Conservation (phyloP, 53 echinoderm and acorn worm genomes). For the Luidia sarsii region DNA sequence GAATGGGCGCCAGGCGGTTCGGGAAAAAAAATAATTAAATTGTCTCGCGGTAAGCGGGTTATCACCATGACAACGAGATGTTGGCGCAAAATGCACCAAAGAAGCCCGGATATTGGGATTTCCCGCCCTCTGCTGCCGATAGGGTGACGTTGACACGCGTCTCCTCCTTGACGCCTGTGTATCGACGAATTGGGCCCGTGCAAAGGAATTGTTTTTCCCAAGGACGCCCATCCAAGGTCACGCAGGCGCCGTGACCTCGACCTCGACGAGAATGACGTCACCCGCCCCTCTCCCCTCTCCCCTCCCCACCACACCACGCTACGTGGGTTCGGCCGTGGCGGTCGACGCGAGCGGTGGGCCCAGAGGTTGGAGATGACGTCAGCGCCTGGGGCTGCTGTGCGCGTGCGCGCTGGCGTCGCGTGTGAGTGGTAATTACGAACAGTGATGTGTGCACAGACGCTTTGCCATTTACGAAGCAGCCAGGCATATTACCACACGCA, state of each 20-base stretch:
- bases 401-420: neutral
- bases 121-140: constrained; percentile 23
- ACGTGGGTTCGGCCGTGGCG: too few species aligned
- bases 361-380: neutral
- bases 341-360: neutral
- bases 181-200: constrained; percentile 50
- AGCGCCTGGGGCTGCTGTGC: neutral
- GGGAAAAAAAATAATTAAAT: constrained; percentile 32
- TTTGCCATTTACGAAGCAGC: too few species aligned
- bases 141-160: constrained; percentile 5
- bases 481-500: neutral
- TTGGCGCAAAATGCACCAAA: constrained; percentile 4
- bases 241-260: constrained; percentile 48
- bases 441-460: neutral
- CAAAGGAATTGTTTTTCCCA: constrained; percentile 42
- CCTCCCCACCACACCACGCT: neutral
- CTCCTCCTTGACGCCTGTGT: constrained; percentile 3
- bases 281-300: neutral
- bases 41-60: constrained; percentile 33
- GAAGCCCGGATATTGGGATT: constrained; percentile 48
- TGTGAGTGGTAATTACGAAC: constrained; percentile 10
- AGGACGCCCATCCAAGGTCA: constrained; percentile 27
- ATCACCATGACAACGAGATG: constrained; percentile 45
- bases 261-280: constrained; percentile 35
- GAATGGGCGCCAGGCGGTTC: constrained; percentile 13